phyloP scores from a whole-genome alignment of 2,888 invertebrate genomes.

The Eristalinus aeneus region DNA sequence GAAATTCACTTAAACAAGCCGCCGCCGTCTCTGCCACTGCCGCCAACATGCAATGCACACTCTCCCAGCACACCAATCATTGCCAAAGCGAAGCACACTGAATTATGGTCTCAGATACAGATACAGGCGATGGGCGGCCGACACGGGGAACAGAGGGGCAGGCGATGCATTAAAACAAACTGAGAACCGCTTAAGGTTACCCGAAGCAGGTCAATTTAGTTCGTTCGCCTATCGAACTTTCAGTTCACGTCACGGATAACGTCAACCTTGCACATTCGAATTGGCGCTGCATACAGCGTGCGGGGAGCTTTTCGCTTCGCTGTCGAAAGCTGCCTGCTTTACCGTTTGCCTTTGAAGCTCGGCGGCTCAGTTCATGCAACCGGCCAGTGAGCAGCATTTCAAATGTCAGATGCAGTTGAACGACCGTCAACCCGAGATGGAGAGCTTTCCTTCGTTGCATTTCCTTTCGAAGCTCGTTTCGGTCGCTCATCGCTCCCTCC shows the following conservation, averaged over 20 bases:
- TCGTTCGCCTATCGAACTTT: constrained; percentile 77
- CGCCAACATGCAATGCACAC: constrained; percentile 15
- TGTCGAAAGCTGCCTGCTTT: constrained; percentile 22
- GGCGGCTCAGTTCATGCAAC: constrained; percentile 11
- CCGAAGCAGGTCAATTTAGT: constrained; percentile 80
- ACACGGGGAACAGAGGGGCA: neutral
- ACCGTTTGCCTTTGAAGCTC: constrained; percentile 57
- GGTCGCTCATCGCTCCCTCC: neutral
- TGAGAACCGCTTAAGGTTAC: constrained; percentile 76
- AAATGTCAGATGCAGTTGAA: constrained; percentile 68
- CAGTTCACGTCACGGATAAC: constrained; percentile 72
- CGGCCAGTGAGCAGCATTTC: neutral
- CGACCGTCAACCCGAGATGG: constrained; percentile 62
- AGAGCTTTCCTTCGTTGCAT: constrained; percentile 54
- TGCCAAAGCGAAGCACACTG: constrained; percentile 37
- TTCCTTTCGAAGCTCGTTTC: constrained; percentile 61
- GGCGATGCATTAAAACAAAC: constrained; percentile 24
- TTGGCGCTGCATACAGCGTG: constrained; percentile 65
- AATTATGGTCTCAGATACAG: constrained; percentile 27
- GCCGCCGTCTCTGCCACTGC: neutral
- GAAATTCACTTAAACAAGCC: neutral
- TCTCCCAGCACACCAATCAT: neutral
- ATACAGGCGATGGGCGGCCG: neutral
- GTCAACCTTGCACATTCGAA: constrained; percentile 74
- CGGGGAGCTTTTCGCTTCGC: neutral